Evolutionary conservation across 2,113 vertebrate genomes (phyloP), one percentile per base, ranked within the genome.

Genomic region (Glaucidium brasilianum): DNA sequence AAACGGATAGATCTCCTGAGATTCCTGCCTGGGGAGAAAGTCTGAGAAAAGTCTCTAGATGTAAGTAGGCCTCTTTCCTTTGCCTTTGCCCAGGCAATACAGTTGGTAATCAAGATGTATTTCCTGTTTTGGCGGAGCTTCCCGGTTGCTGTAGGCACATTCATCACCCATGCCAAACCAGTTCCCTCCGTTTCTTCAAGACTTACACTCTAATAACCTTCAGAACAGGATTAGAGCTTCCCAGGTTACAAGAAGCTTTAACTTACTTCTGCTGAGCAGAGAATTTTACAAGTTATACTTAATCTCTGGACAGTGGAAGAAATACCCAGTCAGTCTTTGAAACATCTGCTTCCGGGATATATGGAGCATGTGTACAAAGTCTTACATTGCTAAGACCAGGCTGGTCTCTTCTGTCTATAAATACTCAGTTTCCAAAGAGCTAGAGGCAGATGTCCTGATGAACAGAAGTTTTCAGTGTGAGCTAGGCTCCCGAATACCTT

Each of bases 211-310:
- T 82, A 56, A 67, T 76, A 77, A 75, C 56, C 49, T 85, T 85
- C 62, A 83, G 62, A 88, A 69, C 16, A 66, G 49, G 71, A 74
- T 69, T 64, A 92, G 58, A 76, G 30, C 59, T 94, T 92, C 16
- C 26, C 41, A 81, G 72, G 23, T 55, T 79, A 52, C 47, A 85
- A 71, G 66, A 88, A 88, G 23, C 11, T 88, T 93, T 80, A 93
- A 82, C 43, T 92, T 60, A 77, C 43, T 92, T 88, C 58, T 94
- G 62, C 50, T 77, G 27, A 93, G 41, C 6, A 47, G 59, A 94
- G 39, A 62, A 87, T 74, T 91, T 81, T 47, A 55, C 35, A 93
- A 81, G n/a, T 79, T 73, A 47, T 69, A 27, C 21, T 79, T 88
- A 76, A 68, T 85, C 71, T 88, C 67, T 69, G 58, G 59, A 66